Evolutionary conservation across 2,113 vertebrate species (phyloP).

Genomic region (Tenrec ecaudatus): DNA sequence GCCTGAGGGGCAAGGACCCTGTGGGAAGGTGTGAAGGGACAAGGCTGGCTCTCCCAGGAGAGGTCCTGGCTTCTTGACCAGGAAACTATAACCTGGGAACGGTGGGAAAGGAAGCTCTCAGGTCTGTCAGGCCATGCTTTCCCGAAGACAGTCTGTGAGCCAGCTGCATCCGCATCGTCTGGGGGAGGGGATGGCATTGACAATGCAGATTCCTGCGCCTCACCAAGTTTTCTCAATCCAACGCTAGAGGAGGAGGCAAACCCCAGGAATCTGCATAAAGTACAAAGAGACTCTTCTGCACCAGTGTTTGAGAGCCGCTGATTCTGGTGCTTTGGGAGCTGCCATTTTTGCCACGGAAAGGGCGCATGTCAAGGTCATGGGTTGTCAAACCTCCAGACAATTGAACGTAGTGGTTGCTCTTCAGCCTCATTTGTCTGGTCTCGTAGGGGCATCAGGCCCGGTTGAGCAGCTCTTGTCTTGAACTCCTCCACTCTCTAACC

Average conservation of each 20-base stretch:
- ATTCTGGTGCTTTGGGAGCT: background rate
- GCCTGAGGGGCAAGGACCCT: background rate
- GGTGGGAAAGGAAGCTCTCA: background rate
- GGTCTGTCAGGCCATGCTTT: background rate
- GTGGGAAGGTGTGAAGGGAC: background rate
- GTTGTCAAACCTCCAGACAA: background rate
- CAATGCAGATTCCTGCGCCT: conserved; percentile 8
- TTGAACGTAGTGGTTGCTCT: background rate
- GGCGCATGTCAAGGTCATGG: background rate
- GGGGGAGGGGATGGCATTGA: background rate
- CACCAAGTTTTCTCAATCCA: background rate
- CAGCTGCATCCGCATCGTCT: background rate
- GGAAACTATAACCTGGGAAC: conserved; percentile 4
- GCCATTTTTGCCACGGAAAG: background rate
- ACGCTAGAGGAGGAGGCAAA: background rate
- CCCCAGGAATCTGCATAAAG: conserved; percentile 1
- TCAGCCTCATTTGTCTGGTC: background rate
- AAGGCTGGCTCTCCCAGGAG: background rate
- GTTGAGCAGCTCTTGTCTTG: background rate
- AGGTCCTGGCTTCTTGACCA: background rate
- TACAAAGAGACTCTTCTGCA: no score
- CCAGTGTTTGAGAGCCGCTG: background rate
- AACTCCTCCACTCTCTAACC: background rate
- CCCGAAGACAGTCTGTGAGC: background rate
- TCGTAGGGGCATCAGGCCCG: background rate